A percentile compares a stretch with the other conserved stretches of the same genome.
Evolutionary conservation across 2,797 vertebrate species (phyloP).

Genomic region (Triplophysa bombifrons): DNA sequence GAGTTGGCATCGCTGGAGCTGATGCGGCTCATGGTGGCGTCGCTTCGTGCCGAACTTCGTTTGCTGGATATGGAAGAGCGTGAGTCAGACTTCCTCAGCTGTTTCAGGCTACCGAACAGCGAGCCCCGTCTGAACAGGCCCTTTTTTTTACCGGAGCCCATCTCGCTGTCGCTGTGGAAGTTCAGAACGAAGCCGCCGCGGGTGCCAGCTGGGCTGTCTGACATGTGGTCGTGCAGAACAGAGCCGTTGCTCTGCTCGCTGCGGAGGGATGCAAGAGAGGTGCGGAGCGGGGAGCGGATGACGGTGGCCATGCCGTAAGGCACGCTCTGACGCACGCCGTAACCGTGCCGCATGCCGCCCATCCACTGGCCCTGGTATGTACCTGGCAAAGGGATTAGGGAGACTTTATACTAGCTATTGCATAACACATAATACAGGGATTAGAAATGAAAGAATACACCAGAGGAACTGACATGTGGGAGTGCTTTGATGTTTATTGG

Average conservation of each 20-base stretch:
- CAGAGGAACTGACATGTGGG: slow-evolving; percentile 18
- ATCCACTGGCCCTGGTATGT: slow-evolving; percentile 97
- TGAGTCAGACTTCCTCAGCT: slow-evolving; percentile 90
- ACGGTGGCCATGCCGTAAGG: slow-evolving; percentile 95
- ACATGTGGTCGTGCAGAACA: slow-evolving; percentile 82
- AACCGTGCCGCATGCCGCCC: slow-evolving; percentile 94
- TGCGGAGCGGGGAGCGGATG: slow-evolving; percentile 91
- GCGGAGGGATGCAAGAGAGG: slow-evolving; percentile 89
- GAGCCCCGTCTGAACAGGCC: slow-evolving; percentile 92
- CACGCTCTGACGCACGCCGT: slow-evolving; percentile 94
- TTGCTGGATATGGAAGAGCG: slow-evolving; percentile 95
- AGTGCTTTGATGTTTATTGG: slow-evolving; percentile 30
- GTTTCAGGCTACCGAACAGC: slow-evolving; percentile 90
- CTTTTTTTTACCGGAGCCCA: slow-evolving; percentile 83
- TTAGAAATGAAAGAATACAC: slow-evolving; percentile 38
- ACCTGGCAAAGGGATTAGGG: slow-evolving; percentile 70
- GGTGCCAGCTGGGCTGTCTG: slow-evolving; percentile 87
- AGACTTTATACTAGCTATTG: slow-evolving; percentile 22
- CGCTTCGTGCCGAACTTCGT: slow-evolving; percentile 91
- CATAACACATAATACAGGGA: slow-evolving; percentile 36
- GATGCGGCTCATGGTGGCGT: slow-evolving; percentile 91
- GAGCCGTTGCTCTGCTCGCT: slow-evolving; percentile 94
- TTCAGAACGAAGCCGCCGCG: slow-evolving; percentile 95
- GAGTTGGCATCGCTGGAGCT: slow-evolving; percentile 96
- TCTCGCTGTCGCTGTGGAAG: slow-evolving; percentile 88